Base-by-base conservation (phyloP, 2,888 invertebrate genomes). In the Halictus ligatus region DNA sequence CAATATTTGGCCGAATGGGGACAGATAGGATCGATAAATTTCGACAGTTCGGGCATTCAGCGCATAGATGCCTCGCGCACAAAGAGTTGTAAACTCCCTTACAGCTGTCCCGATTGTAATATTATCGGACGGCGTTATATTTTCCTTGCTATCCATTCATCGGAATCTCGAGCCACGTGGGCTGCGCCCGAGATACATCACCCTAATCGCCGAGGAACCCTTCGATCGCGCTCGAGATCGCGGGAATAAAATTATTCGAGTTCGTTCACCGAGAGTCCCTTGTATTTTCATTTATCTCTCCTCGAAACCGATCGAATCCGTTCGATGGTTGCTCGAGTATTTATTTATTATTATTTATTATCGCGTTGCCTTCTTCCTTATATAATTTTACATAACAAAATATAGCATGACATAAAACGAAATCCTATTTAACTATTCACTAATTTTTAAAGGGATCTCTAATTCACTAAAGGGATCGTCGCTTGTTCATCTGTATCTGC, bases 11-110 rank as follows among this genome's bases (percentile, higher is more conserved):
- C 40, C 73, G 48, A 0, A 7, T 71, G 40, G 58, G 18, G 46
- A 5, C 71, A 81, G 90, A 90, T 89, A 90, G 80, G 79, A 80
- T 90, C 89, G 93, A 93, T 93, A 93, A 93, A 92, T 91, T 93
- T 91, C 85, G 94, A 94, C 94, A 94, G 93, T 93, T 92, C 92
- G 83, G 69, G 84, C 93, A 93, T 94, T 94, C 87, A 93, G 88
- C 50, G 25, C 21, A n/a, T 80, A 54, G 60, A 67, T 58, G 67
- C 64, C 69, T 18, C 60, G 54, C 72, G 85, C 89, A 92, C 89
- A 92, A 92, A 92, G 90, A 87, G 88, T 89, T 90, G 89, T 92
- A 92, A 92, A 91, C 81, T 83, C 67, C 82, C 72, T 64, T 88
- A 92, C 92, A 93, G 93, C 93, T 93, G 93, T 90, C 89, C 77